Evolutionary conservation across 2,888 invertebrate genomes (phyloP).

Genomic region (Sussaba pulchella): DNA sequence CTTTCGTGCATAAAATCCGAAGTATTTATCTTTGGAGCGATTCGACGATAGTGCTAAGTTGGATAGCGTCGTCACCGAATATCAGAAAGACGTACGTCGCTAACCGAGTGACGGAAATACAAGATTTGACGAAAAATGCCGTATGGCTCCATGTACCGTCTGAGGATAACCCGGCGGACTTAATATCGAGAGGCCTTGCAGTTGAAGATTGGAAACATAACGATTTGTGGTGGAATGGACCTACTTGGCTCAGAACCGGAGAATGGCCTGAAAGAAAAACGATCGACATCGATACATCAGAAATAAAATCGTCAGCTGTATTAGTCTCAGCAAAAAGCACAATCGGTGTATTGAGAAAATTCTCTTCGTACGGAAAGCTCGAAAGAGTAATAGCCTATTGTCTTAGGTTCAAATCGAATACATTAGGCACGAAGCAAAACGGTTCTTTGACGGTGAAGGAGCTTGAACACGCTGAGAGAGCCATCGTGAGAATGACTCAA

Average conservation of each 20-base stretch:
- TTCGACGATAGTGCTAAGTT: conserved; percentile 64
- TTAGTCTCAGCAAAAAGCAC: neutral
- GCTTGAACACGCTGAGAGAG: conserved; percentile 44
- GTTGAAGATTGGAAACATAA: conserved; percentile 7
- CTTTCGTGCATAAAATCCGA: conserved; percentile 29
- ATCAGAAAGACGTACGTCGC: conserved; percentile 57
- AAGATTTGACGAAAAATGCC: conserved; percentile 9
- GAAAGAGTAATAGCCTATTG: conserved; percentile 43
- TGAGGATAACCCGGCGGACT: conserved; percentile 57
- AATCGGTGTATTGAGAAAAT: conserved; percentile 6
- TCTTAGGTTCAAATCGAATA: conserved; percentile 2
- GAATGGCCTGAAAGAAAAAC: conserved; percentile 17
- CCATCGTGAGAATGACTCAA: conserved; percentile 53
- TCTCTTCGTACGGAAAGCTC: conserved; percentile 42
- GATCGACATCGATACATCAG: conserved; percentile 7
- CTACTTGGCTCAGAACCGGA: conserved; percentile 47
- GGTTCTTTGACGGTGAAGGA: conserved; percentile 43
- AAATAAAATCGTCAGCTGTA: conserved; percentile 6
- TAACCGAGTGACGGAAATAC: conserved; percentile 57
- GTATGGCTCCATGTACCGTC: conserved; percentile 48
- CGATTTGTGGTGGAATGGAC: conserved; percentile 53
- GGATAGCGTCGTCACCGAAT: conserved; percentile 56
- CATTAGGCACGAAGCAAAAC: neutral
- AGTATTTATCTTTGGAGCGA: conserved; percentile 62
- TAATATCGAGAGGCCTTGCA: conserved; percentile 42